Evolutionary conservation across 2,888 invertebrate genomes (phyloP).

Genomic region (Leucania comma): DNA sequence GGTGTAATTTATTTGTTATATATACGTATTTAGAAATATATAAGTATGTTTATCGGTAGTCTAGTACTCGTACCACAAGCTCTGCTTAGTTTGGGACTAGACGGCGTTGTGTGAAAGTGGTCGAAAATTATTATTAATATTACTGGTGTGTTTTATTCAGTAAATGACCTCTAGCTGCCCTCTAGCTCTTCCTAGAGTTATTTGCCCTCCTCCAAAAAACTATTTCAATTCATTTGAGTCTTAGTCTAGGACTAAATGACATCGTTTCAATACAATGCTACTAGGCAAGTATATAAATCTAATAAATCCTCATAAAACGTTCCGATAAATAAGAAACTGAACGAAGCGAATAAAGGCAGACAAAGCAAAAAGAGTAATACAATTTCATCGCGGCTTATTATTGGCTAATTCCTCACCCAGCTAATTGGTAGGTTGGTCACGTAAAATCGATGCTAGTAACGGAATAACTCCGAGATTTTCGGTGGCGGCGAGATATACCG

Average conservation of each 20-base stretch:
- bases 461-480: slow-evolving; percentile 48
- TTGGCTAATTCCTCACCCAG: slow-evolving; percentile 47
- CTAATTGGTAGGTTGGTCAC: slow-evolving; percentile 61
- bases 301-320: slow-evolving; percentile 30
- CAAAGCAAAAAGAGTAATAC: slow-evolving; percentile 48
- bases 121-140: too few relatives aligned
- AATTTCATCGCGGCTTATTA: slow-evolving; percentile 54
- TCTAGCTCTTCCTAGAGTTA: too few relatives aligned
- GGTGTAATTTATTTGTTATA: too few relatives aligned
- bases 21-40: too few relatives aligned
- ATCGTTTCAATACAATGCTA: not conserved
- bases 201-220: too few relatives aligned
- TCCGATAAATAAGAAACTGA: slow-evolving; percentile 39
- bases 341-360: slow-evolving; percentile 36
- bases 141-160: too few relatives aligned
- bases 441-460: slow-evolving; percentile 57
- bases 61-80: too few relatives aligned
- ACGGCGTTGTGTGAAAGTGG: too few relatives aligned
- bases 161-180: too few relatives aligned
- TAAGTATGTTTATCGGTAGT: too few relatives aligned
- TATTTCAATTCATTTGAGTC: too few relatives aligned
- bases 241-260: not conserved
- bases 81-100: too few relatives aligned
- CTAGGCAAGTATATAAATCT: not conserved
- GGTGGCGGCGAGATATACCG: slow-evolving; percentile 34